Conservation (phyloP, 2,888 invertebrate species). For the Temnothorax rugatulus region DNA sequence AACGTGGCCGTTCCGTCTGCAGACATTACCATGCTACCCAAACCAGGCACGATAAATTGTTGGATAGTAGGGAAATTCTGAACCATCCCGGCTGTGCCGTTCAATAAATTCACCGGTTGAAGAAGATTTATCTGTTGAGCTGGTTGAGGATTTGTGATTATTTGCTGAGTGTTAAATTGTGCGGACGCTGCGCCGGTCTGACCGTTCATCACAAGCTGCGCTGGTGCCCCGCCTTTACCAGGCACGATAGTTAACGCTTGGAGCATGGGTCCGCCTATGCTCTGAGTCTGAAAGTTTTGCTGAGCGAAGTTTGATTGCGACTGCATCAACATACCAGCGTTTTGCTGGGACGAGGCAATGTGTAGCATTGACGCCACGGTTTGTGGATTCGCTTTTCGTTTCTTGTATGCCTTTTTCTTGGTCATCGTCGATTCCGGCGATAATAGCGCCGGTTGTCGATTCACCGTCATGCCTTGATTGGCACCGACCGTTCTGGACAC, state of each 20-base stretch:
- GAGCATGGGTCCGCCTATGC: conserved; percentile 90
- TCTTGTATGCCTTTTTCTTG: conserved; percentile 89
- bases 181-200: conserved; percentile 88
- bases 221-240: conserved; percentile 91
- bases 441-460: conserved; percentile 86
- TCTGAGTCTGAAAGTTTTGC: conserved; percentile 92
- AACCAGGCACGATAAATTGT: conserved; percentile 93
- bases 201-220: conserved; percentile 93
- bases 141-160: conserved; percentile 88
- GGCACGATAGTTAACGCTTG: conserved; percentile 93
- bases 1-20: conserved; percentile 92
- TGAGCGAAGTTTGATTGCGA: conserved; percentile 89
- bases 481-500: conserved; percentile 79
- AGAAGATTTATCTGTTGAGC: conserved; percentile 90
- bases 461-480: conserved; percentile 79
- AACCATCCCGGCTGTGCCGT: conserved; percentile 90
- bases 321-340: conserved; percentile 89
- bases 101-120: conserved; percentile 94
- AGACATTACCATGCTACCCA: conserved; percentile 94
- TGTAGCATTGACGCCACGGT: conserved; percentile 91
- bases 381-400: conserved; percentile 90
- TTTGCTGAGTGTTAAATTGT: conserved; percentile 90
- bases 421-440: conserved; percentile 90
- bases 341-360: conserved; percentile 89
- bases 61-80: conserved; percentile 93